Evolutionary conservation across 2,888 invertebrate genomes (phyloP).

Genomic region (Lithophane ornitopus): DNA sequence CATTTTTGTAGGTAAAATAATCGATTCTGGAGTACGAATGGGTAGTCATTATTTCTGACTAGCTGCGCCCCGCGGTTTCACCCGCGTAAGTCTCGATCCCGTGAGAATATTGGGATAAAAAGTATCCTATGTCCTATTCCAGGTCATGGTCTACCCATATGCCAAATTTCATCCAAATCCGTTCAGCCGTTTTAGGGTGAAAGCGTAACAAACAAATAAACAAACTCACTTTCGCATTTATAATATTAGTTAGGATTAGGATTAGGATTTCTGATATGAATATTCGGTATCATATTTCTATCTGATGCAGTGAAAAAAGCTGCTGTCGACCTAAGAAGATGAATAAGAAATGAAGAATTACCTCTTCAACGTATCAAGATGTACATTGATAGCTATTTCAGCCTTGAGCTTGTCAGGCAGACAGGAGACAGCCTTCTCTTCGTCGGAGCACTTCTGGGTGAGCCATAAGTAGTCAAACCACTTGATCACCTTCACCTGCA

Average conservation of each 20-base stretch:
- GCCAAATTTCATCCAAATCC: no score
- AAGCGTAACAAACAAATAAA: no score
- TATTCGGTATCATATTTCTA: neutral
- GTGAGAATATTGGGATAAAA: no score
- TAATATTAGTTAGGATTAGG: no score
- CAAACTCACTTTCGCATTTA: no score
- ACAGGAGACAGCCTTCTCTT: conserved; percentile 98
- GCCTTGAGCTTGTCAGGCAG: conserved; percentile 99
- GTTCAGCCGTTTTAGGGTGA: no score
- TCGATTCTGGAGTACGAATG: neutral
- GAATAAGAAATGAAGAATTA: conserved; percentile 52
- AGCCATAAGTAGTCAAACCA: conserved; percentile 99
- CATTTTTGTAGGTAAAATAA: neutral
- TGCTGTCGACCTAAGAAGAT: neutral
- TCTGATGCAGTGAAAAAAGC: neutral
- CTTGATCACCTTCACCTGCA: conserved; percentile 99
- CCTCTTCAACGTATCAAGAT: conserved; percentile 98
- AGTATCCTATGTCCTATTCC: no score
- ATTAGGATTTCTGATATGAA: neutral
- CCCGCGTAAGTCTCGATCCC: no score
- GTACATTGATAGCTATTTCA: conserved; percentile 99
- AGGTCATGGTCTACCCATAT: no score
- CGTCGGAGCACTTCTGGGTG: conserved; percentile 99
- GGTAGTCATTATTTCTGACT: neutral
- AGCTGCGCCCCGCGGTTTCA: no score